Conservation (phyloP, 1,140 invertebrate genomes). For the Drosophila ambigua region DNA sequence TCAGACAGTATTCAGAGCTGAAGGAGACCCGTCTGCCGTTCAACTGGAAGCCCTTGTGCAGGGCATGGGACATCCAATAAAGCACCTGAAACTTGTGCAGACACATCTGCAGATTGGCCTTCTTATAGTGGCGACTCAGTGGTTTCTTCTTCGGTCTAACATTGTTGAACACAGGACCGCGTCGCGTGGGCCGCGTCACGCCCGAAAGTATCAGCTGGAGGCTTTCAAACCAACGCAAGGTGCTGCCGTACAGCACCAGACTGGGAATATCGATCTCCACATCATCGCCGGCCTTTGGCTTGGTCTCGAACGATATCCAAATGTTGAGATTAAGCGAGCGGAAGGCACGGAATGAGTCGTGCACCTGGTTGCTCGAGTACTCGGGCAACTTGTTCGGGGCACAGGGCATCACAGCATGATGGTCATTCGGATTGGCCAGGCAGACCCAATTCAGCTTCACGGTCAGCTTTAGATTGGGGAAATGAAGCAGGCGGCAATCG, state of each 20-base stretch:
- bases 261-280: conserved; percentile 89
- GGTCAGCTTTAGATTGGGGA: conserved; percentile 94
- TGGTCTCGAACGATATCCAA: conserved; percentile 95
- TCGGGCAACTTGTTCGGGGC: conserved; percentile 98
- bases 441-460: conserved; percentile 96
- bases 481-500: conserved; percentile 95
- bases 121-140: conserved; percentile 96
- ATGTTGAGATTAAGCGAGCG: conserved; percentile 97
- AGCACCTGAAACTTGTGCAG: conserved; percentile 96
- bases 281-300: conserved; percentile 86
- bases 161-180: conserved; percentile 95
- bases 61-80: conserved; percentile 99
- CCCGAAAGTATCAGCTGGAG: conserved; percentile 97
- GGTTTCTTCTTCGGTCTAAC: conserved; percentile 93
- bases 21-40: conserved; percentile 93
- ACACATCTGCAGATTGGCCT: conserved; percentile 92
- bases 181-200: conserved; percentile 95
- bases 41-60: conserved; percentile 96
- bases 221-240: conserved; percentile 97
- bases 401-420: conserved; percentile 97
- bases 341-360: conserved; percentile 95
- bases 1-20: conserved; percentile 92
- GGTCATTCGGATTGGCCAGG: conserved; percentile 96
- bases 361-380: conserved; percentile 97
- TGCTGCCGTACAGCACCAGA: conserved; percentile 95